Evolutionary conservation across 2,888 invertebrate species (phyloP).

Genomic region (Octodonta nipae): DNA sequence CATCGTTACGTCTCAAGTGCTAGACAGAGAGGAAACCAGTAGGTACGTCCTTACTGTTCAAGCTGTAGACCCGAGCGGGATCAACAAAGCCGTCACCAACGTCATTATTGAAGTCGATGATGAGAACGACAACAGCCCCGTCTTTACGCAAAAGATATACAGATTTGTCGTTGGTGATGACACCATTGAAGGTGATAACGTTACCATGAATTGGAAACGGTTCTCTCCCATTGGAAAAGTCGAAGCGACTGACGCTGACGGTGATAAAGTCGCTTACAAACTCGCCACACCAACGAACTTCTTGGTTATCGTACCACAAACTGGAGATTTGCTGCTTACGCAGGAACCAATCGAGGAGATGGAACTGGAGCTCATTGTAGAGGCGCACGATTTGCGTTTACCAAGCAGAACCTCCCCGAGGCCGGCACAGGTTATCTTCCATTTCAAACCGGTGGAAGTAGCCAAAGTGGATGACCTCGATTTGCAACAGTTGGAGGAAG

Average conservation of each 20-base stretch:
- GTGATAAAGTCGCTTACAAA: slow-evolving; percentile 81
- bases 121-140: slow-evolving; percentile 84
- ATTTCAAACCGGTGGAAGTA: slow-evolving; percentile 47
- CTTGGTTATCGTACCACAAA: slow-evolving; percentile 78
- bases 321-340: slow-evolving; percentile 70
- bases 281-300: slow-evolving; percentile 67
- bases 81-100: slow-evolving; percentile 69
- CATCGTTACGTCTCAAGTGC: slow-evolving; percentile 57
- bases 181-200: slow-evolving; percentile 44
- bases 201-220: slow-evolving; percentile 54
- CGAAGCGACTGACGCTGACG: slow-evolving; percentile 77
- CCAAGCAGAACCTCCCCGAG: slow-evolving; percentile 57
- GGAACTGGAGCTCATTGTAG: slow-evolving; percentile 54
- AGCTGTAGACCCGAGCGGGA: slow-evolving; percentile 65
- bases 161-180: slow-evolving; percentile 62
- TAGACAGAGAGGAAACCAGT: slow-evolving; percentile 66
- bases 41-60: slow-evolving; percentile 63
- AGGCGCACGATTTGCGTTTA: slow-evolving; percentile 69
- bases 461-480: slow-evolving; percentile 46
- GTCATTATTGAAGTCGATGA: slow-evolving; percentile 65
- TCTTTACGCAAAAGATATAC: slow-evolving; percentile 66
- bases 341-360: slow-evolving; percentile 55
- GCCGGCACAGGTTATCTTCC: slow-evolving; percentile 64
- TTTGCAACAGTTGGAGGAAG: slow-evolving; percentile 34
- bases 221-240: slow-evolving; percentile 77